phyloP scores from a whole-genome alignment of 2,113 vertebrate genomes.

The Limanda limanda region DNA sequence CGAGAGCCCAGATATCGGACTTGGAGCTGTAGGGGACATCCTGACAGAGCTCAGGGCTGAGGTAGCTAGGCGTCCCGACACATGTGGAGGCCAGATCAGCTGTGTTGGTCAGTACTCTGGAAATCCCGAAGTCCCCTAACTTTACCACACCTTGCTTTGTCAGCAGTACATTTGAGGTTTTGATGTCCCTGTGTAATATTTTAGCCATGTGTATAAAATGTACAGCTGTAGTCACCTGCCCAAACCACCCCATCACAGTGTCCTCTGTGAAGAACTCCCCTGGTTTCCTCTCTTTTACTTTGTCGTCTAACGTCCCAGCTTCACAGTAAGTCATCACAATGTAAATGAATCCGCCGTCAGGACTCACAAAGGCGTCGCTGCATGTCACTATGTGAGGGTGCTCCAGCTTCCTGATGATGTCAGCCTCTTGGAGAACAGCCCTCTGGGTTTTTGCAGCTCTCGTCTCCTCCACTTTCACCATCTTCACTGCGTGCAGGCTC shows the following conservation, averaged over 20 bases:
- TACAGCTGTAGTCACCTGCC: constrained; percentile 81
- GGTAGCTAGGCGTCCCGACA: constrained; percentile 85
- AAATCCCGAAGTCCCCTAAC: constrained; percentile 87
- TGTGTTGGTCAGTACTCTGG: constrained; percentile 82
- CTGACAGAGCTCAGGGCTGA: constrained; percentile 86
- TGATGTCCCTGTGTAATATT: constrained; percentile 86
- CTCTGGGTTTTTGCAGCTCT: constrained; percentile 66
- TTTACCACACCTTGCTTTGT: constrained; percentile 82
- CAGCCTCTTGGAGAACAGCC: constrained; percentile 80
- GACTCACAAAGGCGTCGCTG: constrained; percentile 76
- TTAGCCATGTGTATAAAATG: constrained; percentile 80
- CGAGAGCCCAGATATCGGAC: constrained; percentile 86
- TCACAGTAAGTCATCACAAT: constrained; percentile 87
- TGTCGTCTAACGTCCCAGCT: constrained; percentile 83
- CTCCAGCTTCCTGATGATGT: constrained; percentile 78
- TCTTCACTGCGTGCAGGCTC: constrained; percentile 82
- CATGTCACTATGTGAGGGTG: constrained; percentile 84
- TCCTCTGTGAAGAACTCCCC: constrained; percentile 72
- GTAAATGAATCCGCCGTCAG: constrained; percentile 72
- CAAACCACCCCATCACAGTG: constrained; percentile 82
- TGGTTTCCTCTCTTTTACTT: constrained; percentile 71
- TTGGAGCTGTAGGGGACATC: constrained; percentile 85
- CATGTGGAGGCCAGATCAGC: constrained; percentile 85
- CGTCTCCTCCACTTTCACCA: constrained; percentile 71
- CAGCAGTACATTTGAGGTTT: constrained; percentile 85